Conservation (phyloP, 2,888 invertebrate species). For the Horisme vitalbata region DNA sequence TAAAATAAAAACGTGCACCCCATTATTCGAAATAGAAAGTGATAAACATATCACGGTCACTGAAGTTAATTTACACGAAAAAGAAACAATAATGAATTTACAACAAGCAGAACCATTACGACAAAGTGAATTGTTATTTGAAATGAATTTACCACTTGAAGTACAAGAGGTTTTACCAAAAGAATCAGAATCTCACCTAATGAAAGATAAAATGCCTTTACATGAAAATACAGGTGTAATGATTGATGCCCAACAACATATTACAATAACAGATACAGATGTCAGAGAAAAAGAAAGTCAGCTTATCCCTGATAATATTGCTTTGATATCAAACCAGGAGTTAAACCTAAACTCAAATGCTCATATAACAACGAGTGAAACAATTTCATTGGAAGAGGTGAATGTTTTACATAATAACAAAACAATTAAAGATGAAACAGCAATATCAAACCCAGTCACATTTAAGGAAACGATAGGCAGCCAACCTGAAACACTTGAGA, state of each 20-base stretch:
- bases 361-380: slow-evolving; percentile 62
- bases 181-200: slow-evolving; percentile 46
- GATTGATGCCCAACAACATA: slow-evolving; percentile 54
- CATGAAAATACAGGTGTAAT: slow-evolving; percentile 40
- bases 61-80: slow-evolving; percentile 74
- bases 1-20: slow-evolving; percentile 34
- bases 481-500: slow-evolving; percentile 56
- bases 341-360: slow-evolving; percentile 49
- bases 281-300: slow-evolving; percentile 55
- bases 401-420: slow-evolving; percentile 39
- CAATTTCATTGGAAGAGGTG: slow-evolving; percentile 52
- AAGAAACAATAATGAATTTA: slow-evolving; percentile 53
- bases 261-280: slow-evolving; percentile 53
- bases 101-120: slow-evolving; percentile 31
- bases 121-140: slow-evolving; percentile 40
- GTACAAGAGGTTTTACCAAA: slow-evolving; percentile 50
- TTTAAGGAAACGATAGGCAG: slow-evolving; percentile 50
- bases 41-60: slow-evolving; percentile 76
- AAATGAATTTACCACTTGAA: slow-evolving; percentile 51
- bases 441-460: slow-evolving; percentile 38
- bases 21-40: slow-evolving; percentile 47
- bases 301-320: slow-evolving; percentile 36
- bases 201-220: slow-evolving; percentile 32
- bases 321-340: slow-evolving; percentile 41
- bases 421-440: slow-evolving; percentile 48